Percentiles rank a stretch among this genome's conserved stretches.
Evolutionary conservation across 2,797 vertebrate genomes (phyloP).

Genomic region (Masticophis lateralis): DNA sequence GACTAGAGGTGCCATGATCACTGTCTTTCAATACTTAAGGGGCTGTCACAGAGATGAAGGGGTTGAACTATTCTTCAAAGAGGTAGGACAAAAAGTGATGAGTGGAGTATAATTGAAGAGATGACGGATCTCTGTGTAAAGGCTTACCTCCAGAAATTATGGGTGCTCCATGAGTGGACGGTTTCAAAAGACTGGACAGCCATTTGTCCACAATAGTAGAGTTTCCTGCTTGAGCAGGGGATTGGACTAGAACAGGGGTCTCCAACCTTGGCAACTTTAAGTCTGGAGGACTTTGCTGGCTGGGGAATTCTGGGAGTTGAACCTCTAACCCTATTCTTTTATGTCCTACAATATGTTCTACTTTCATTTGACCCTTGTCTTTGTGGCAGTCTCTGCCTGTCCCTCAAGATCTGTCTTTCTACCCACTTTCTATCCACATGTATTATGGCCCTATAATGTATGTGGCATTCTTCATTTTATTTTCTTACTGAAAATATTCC

Average conservation of each 20-base stretch:
- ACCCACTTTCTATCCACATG: neutral
- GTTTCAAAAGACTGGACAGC: neutral
- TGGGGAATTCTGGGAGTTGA: no score
- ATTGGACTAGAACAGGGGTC: neutral
- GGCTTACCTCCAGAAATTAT: no score
- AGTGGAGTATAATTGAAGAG: neutral
- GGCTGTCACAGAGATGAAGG: neutral
- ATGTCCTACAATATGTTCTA: neutral
- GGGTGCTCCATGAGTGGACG: neutral
- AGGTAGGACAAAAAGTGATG: neutral
- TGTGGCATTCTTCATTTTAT: neutral
- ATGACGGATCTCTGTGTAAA: no score
- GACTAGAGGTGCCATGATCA: no score
- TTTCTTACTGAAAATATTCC: neutral
- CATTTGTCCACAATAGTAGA: neutral
- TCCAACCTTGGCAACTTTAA: no score
- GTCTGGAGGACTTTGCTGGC: no score
- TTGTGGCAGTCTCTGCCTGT: neutral
- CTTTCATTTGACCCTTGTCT: neutral
- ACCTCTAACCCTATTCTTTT: neutral
- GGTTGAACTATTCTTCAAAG: neutral
- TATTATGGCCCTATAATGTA: neutral
- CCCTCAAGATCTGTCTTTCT: neutral
- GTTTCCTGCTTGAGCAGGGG: neutral
- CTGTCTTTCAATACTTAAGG: neutral